Evolutionary conservation across 1,140 invertebrate genomes (phyloP).

Genomic region (Lithobius niger): DNA sequence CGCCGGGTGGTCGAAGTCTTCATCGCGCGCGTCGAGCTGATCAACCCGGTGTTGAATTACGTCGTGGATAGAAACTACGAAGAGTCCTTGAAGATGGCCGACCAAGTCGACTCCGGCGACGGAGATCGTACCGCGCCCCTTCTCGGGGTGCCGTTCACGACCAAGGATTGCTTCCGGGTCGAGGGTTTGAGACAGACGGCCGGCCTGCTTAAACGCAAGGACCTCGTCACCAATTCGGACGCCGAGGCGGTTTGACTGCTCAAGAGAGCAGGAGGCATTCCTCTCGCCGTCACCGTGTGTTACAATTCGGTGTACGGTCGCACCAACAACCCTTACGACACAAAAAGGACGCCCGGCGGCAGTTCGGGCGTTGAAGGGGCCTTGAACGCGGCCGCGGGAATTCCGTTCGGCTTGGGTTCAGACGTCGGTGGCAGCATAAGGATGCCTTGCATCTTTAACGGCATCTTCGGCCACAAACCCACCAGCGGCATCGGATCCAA

Average conservation of each 20-base stretch:
- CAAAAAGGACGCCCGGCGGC: conserved; percentile 66
- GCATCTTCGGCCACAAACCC: conserved; percentile 91
- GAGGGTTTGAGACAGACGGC: conserved; percentile 37
- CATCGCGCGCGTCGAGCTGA: conserved; percentile 59
- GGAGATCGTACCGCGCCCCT: conserved; percentile 54
- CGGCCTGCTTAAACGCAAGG: conserved; percentile 35
- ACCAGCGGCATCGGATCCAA: conserved; percentile 61
- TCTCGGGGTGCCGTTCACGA: conserved; percentile 72
- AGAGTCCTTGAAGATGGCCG: conserved; percentile 57
- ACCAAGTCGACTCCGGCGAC: conserved; percentile 51
- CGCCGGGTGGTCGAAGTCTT: conserved; percentile 57
- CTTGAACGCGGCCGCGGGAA: conserved; percentile 55
- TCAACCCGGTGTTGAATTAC: conserved; percentile 70
- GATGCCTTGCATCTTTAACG: conserved; percentile 88
- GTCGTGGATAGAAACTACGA: conserved; percentile 62
- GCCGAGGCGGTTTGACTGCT: conserved; percentile 47
- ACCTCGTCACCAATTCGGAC: conserved; percentile 44
- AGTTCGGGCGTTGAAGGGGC: conserved; percentile 51
- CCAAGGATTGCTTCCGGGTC: conserved; percentile 57
- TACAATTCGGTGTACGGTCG: conserved; percentile 73
- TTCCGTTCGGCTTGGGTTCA: conserved; percentile 76
- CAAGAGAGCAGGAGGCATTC: conserved; percentile 57
- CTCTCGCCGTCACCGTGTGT: conserved; percentile 65
- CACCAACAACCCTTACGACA: conserved; percentile 80
- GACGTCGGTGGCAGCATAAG: conserved; percentile 94